Evolutionary conservation across 2,888 invertebrate species (phyloP), one percentile per base, ranked within the genome.

Genomic region (Calephelis perditalis): DNA sequence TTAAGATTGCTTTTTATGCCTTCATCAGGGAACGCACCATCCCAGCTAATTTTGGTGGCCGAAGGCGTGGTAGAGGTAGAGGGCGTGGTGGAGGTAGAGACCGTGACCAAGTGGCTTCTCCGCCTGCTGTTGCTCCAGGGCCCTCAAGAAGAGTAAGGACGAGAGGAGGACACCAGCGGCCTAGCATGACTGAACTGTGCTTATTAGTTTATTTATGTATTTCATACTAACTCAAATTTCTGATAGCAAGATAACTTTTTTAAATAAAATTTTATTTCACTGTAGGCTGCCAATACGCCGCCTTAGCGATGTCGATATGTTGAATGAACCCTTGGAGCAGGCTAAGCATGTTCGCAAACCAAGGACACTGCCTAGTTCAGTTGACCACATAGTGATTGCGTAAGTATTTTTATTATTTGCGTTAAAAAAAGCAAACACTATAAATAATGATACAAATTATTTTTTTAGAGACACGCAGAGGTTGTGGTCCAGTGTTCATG

Each of bases 151-250:
- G 44, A 44, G 44, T 44, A 5, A 44, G 44, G 44, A 44, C 44
- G 44, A 44, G 44, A 44, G 44, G 44, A 44, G 44, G 44, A 44
- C 44, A 44, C 44, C 44, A 44, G 44, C 44, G 44, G 44, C 44
- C 44, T 44, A 44, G 44, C 44, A 44, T 44, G 44, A 44, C 44
- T 44, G 44, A 44, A 44, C 44, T 44, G 44, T 44, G 8, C 44
- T 44, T 44, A 44, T 44, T 44, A 44, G 44, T 44, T 44, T 44
- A 44, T 44, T 44, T 44, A 44, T 44, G 5, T 44, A 7, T 5
- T 44, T 44, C 11, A 44, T 44, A 44, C 44, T 44, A 44, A 44
- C 44, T 44, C 44, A 44, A 44, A 44, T 44, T 44, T 44, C 44
- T 44, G 44, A 44, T 44, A 44, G 44, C 44, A 44, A 44, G 44